Evolutionary conservation across 1,140 invertebrate genomes (phyloP).

Genomic region (Brachionus koreanus): DNA sequence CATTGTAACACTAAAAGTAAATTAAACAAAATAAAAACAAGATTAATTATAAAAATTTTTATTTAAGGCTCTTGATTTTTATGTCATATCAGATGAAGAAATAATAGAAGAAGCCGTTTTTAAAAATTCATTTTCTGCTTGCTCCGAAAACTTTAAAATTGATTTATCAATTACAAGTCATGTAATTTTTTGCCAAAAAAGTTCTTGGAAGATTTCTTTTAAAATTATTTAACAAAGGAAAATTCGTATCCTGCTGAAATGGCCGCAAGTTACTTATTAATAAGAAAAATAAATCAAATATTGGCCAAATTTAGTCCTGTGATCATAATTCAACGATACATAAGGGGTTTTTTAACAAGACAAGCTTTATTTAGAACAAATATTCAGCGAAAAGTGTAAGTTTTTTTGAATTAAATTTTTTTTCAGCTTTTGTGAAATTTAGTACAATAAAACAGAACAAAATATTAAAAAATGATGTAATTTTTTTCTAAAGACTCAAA

Average conservation of each 20-base stretch:
- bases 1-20: conserved; percentile 29
- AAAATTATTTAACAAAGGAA: conserved; percentile 46
- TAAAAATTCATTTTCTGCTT: conserved; percentile 50
- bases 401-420: not conserved
- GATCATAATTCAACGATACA: conserved; percentile 53
- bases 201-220: conserved; percentile 10
- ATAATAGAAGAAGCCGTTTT: conserved; percentile 58
- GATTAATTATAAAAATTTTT: not conserved
- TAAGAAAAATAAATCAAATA: conserved; percentile 49
- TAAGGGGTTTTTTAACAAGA: conserved; percentile 49
- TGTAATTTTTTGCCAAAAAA: not conserved
- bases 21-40: not conserved
- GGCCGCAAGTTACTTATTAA: conserved; percentile 41
- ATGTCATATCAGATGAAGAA: conserved; percentile 58
- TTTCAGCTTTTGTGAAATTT: no score
- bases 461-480: no score
- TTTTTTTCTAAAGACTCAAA: no score
- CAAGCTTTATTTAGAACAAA: not conserved
- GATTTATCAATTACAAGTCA: not conserved
- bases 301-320: conserved; percentile 55
- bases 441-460: no score
- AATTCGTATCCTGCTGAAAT: conserved; percentile 47
- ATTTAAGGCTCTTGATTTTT: conserved; percentile 53
- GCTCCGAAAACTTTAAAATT: conserved; percentile 29
- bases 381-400: not conserved